Percentiles rank a stretch among this genome's conserved stretches.
phyloP scores from a whole-genome alignment of 2,888 invertebrate species.

The Cheilosia urbana region DNA sequence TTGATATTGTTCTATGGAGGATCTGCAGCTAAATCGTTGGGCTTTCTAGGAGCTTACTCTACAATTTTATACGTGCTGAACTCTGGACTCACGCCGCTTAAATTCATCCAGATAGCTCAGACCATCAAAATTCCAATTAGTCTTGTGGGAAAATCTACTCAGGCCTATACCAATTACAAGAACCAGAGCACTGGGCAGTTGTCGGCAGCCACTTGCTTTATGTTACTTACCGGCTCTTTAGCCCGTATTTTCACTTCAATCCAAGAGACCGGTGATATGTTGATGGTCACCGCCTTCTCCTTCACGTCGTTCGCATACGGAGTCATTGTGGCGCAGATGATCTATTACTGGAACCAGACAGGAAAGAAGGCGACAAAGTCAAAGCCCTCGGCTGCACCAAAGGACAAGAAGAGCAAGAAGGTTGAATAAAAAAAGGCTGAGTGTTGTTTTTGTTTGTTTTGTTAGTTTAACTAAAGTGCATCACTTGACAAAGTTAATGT shows the following conservation, averaged over 20 bases:
- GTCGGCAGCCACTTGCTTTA: constrained; percentile 93
- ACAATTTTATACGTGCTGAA: constrained; percentile 87
- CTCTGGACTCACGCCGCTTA: constrained; percentile 90
- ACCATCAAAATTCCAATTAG: constrained; percentile 93
- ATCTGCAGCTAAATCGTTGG: constrained; percentile 85
- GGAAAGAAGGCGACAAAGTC: constrained; percentile 53
- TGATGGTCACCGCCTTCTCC: constrained; percentile 92
- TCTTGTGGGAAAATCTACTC: constrained; percentile 93
- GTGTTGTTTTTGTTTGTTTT: constrained; percentile 16
- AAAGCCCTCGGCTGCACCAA: constrained; percentile 63
- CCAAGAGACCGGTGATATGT: constrained; percentile 97
- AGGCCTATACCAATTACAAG: constrained; percentile 93
- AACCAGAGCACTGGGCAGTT: constrained; percentile 97
- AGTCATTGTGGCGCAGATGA: constrained; percentile 92
- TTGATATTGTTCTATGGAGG: constrained; percentile 92
- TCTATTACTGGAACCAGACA: constrained; percentile 91
- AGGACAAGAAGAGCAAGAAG: constrained; percentile 81
- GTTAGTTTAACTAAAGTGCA: constrained; percentile 62
- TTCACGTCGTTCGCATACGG: constrained; percentile 91
- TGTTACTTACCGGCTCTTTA: constrained; percentile 94
- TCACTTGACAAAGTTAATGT: constrained; percentile 49
- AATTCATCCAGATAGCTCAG: constrained; percentile 93
- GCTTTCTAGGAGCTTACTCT: constrained; percentile 87
- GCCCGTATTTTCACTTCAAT: constrained; percentile 98
- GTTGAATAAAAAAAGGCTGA: constrained; percentile 76